Evolutionary conservation across 1,140 invertebrate genomes (phyloP), one percentile per base, ranked within the genome.

Genomic region (Magallana gigas): DNA sequence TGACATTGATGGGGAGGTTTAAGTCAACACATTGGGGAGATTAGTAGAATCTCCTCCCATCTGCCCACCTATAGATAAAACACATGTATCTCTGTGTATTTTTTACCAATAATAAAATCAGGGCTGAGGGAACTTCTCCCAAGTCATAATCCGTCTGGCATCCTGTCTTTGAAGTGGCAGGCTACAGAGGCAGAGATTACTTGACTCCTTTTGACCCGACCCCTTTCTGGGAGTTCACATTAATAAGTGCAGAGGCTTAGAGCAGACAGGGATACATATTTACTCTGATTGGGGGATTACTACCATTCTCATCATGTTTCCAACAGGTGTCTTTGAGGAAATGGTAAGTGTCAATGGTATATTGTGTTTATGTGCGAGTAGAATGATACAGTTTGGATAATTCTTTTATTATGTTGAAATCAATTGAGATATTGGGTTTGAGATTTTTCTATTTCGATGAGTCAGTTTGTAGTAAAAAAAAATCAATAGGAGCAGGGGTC

Each of bases 311-410:
- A 76, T 76, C 18, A 83, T 83, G 81, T 83, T 83, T 57, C 60
- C 60, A 56, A 58, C 71, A 36, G 56, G 56, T 83, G 76, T 48
- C 59, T 18, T 87, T 11, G 62, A 80, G 12, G 85, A 80, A 86
- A 29, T 60, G 59, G 57, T 57, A 84, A 68, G 58, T 88, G 12
- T 76, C 23, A 36, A 16, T 48, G 36, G 36, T 48, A 48, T 48
- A 48, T 48, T 48, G 2, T 48, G 36, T 48, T 2, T 48, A 48
- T 48, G 36, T 48, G 36, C 5, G 5, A 48, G 36, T 48, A 48
- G 36, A 48, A 48, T 48, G 36, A 48, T 48, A 5, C 36, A 48
- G 36, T 48, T 48, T 48, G 36, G 36, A 48, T 48, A 48, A 48
- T 48, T 48, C 5, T 48, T 48, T 48, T 48, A 48, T 48, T 48